Base-by-base conservation (phyloP, 2,888 invertebrate genomes). In the Cancer borealis region DNA sequence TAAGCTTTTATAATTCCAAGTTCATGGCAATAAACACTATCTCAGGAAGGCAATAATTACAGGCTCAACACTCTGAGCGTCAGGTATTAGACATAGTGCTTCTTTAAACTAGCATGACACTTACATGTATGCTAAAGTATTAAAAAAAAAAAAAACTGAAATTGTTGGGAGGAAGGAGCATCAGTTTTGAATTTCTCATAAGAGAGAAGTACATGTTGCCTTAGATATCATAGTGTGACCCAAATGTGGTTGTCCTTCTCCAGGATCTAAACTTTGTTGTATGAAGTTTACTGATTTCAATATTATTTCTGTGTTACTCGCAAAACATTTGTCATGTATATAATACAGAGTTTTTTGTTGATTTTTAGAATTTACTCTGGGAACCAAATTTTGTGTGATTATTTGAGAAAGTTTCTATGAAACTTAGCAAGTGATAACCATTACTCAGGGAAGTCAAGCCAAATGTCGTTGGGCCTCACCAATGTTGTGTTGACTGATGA, bases 371-470 rank as follows among this genome's bases (percentile, higher is more conserved):
- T 84, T 30, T 39, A 12, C 39, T 84, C 17, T 30, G 39, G 30
- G 84, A 84, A 84, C 12, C 30, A 84, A 84, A 39, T 39, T 17
- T 84, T 84, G 14, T 66, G 17, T 66, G 66, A 39, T 84, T 84
- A 39, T 84, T 30, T 17, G 14, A 21, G 66, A 84, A 84, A 30
- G 39, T 84, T 84, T 39, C 14, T 84, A 26, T 79, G 39, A 84
- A 10, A 10, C 26, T n/a, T 26, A 39, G 26, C 73, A 84, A 39
- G 39, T 84, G 84, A 39, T 39, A 39, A 84, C 39, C 84, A 30
- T 21, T 39, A 84, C 84, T 84, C 84, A 84, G 84, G 84, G 84
- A 84, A 84, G 84, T 14, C 84, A 39, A 84, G 84, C 84, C 84
- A 30, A 39, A 10, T 12, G 17, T 39, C 84, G 12, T 39, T 39